Evolutionary conservation across 92 coral and sea anemone genomes (phyloP).

Genomic region (Galaxea fascicularis): DNA sequence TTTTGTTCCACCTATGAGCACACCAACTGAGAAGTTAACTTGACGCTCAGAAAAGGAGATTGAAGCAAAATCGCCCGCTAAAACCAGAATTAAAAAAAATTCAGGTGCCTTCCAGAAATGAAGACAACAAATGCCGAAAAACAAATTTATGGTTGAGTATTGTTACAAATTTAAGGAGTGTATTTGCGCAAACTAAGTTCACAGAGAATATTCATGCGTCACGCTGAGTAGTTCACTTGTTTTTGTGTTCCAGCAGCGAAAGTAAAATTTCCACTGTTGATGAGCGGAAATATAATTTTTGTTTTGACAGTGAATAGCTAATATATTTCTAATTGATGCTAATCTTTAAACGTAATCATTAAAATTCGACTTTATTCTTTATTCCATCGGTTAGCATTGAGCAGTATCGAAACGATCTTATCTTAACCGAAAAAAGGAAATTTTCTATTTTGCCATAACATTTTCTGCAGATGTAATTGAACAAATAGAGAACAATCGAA

Average conservation of each 20-base stretch:
- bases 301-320: slow-evolving; percentile 37
- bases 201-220: neutral
- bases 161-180: neutral
- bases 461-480: no score
- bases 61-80: neutral
- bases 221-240: slow-evolving; percentile 19
- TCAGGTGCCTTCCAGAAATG: no score
- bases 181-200: neutral
- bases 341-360: slow-evolving; percentile 31
- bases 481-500: no score
- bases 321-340: slow-evolving; percentile 35
- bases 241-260: slow-evolving; percentile 26
- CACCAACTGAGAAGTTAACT: neutral
- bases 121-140: no score
- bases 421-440: neutral
- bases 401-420: neutral
- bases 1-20: neutral
- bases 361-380: slow-evolving; percentile 19
- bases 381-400: neutral
- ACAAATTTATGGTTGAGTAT: no score
- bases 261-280: neutral
- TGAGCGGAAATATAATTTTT: neutral
- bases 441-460: no score
- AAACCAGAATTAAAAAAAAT: no score
- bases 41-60: neutral